phyloP scores from a whole-genome alignment of 2,113 vertebrate genomes.

The Protobothrops mucrosquamatus region DNA sequence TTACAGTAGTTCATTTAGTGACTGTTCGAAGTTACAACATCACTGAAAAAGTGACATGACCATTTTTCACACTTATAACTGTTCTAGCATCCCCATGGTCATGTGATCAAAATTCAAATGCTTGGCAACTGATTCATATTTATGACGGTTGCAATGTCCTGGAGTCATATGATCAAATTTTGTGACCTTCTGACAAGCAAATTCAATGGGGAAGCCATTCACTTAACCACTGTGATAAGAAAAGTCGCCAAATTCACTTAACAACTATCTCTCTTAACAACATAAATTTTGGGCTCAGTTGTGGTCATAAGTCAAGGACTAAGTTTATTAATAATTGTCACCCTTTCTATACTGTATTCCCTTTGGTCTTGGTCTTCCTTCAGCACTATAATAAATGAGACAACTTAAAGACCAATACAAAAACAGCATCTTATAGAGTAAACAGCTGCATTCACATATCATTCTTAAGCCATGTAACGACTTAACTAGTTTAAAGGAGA shows the following conservation, averaged over 20 bases:
- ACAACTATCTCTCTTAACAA: background rate
- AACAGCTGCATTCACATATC: background rate
- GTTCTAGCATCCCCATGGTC: background rate
- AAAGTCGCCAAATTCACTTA: background rate
- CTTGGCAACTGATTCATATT: background rate
- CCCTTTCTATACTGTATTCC: accelerated
- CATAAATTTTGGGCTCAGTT: background rate
- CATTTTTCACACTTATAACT: background rate
- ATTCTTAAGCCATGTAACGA: background rate
- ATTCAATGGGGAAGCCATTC: background rate
- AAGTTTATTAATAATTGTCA: background rate
- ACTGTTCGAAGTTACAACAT: background rate
- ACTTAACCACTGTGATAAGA: background rate
- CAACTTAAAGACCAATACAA: background rate
- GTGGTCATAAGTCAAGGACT: background rate
- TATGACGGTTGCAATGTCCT: background rate
- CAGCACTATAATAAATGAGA: background rate
- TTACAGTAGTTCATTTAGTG: background rate
- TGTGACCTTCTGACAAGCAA: background rate
- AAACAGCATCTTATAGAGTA: background rate
- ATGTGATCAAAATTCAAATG: background rate
- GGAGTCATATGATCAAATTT: background rate
- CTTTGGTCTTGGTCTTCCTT: background rate
- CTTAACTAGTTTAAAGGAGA: background rate
- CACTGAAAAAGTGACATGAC: background rate